Base-by-base conservation (phyloP, 2,888 invertebrate genomes). In the Temnothorax rugatulus region DNA sequence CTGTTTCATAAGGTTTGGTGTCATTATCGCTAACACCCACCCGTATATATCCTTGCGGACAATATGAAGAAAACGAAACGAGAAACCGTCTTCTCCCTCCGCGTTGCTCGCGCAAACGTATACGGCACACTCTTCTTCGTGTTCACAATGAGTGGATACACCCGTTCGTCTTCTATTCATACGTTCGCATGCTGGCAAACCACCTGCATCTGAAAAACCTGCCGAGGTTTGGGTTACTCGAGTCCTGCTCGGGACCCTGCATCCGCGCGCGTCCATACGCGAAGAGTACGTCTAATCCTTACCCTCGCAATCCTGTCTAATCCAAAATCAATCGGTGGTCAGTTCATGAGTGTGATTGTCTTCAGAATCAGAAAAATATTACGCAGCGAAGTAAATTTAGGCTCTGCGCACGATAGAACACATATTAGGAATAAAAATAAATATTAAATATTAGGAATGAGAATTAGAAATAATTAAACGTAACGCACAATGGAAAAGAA, bases 121-220 rank as follows among this genome's bases (percentile, higher is more conserved):
- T 9, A 29, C 15, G 66, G 50, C 25, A 74, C 34, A 38, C 54
- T 47, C 25, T 64, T 15, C 50, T 75, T 50, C 68, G 38, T 54
- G 61, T 84, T 71, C 68, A 64, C 75, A 82, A 64, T 84, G 75
- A 69, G 86, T 75, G 68, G 75, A 64, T 81, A 86, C 84, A 84
- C 82, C 83, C 84, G 86, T 86, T 84, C 84, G 77, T 82, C 84
- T 86, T 79, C 86, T 86, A 86, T 84, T 86, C 84, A 84, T 86
- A 77, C 86, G 86, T 85, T 87, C 74, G 77, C 87, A 87, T 87
- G 87, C 86, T 87, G 87, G 85, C 87, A 85, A 85, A 86, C 84
- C 87, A 87, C 85, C 87, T 87, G 87, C 87, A 87, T 73, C 84
- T 71, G 81, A 87, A 87, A 86, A 86, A 84, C 85, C 85, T 86